These are phyloP conservation scores for Listronotus oregonensis DNA, from an alignment of 1,140 invertebrate species.

Conservation along the genomic window DNA sequence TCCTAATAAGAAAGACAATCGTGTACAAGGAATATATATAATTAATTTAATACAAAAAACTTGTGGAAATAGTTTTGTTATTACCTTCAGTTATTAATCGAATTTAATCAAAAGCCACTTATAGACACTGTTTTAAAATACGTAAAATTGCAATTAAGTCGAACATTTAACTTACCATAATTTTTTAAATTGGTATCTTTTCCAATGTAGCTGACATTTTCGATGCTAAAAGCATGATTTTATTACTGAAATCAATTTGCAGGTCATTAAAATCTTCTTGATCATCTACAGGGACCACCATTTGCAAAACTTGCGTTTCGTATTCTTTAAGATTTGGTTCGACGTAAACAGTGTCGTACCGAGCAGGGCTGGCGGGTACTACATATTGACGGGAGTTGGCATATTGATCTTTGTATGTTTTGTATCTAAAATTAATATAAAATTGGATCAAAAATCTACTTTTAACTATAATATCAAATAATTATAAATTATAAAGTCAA, in stretches of 20 bases:
- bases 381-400: slow-evolving; percentile 68
- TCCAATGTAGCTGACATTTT: slow-evolving; percentile 83
- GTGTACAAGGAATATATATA: too few relatives aligned
- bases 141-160: too few relatives aligned
- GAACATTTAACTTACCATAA: slow-evolving; percentile 42
- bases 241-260: slow-evolving; percentile 83
- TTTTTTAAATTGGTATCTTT: slow-evolving; percentile 69
- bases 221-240: slow-evolving; percentile 86
- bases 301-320: slow-evolving; percentile 86
- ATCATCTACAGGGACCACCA: slow-evolving; percentile 84
- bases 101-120: too few relatives aligned
- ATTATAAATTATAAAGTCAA: too few relatives aligned
- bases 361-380: slow-evolving; percentile 62
- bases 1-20: too few relatives aligned
- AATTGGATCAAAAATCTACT: too few relatives aligned
- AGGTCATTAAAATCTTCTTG: slow-evolving; percentile 76
- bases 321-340: slow-evolving; percentile 79
- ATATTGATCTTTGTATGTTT: slow-evolving; percentile 79
- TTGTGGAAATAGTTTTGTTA: too few relatives aligned
- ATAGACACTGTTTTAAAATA: too few relatives aligned
- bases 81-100: too few relatives aligned
- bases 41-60: too few relatives aligned
- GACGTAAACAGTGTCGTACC: slow-evolving; percentile 81
- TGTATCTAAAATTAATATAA: slow-evolving; percentile 66
- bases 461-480: too few relatives aligned